phyloP scores from a whole-genome alignment of 2,113 vertebrate species.

The Engraulis encrasicolus region DNA sequence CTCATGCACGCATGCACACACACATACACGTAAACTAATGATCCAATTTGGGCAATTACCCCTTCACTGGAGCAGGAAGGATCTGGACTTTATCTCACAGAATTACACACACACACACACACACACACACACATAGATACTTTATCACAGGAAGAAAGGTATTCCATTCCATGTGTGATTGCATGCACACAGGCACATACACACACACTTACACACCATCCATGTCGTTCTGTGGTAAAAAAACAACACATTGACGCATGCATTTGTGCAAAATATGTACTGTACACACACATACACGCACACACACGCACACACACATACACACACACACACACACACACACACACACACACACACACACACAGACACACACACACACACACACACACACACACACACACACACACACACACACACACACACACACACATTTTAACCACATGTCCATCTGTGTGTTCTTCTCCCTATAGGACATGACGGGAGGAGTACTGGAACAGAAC shows the following conservation, averaged over 20 bases:
- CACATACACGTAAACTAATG: constrained; percentile 4
- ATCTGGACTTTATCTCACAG: not conserved
- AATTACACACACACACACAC: too few relatives aligned
- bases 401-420: not conserved
- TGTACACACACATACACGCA: constrained; percentile 3
- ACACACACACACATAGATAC: too few relatives aligned
- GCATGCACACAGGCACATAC: not conserved
- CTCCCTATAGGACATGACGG: constrained; percentile 86
- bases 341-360: not conserved
- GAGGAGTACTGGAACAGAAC: constrained; percentile 87
- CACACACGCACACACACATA: not conserved
- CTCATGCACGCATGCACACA: constrained; percentile 2
- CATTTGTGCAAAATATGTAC: too few relatives aligned
- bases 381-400: not conserved
- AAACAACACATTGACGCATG: not conserved
- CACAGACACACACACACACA: not conserved
- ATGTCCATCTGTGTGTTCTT: constrained; percentile 40
- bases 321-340: constrained; percentile 11
- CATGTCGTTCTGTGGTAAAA: not conserved
- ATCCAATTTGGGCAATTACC: constrained; percentile 22
- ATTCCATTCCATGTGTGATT: not conserved
- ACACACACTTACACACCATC: not conserved
- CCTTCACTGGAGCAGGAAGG: not conserved
- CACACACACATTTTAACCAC: constrained; percentile 23
- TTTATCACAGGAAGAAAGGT: constrained; percentile 2